Evolutionary conservation across 2,797 vertebrate species (phyloP).

Genomic region (Channa striata): DNA sequence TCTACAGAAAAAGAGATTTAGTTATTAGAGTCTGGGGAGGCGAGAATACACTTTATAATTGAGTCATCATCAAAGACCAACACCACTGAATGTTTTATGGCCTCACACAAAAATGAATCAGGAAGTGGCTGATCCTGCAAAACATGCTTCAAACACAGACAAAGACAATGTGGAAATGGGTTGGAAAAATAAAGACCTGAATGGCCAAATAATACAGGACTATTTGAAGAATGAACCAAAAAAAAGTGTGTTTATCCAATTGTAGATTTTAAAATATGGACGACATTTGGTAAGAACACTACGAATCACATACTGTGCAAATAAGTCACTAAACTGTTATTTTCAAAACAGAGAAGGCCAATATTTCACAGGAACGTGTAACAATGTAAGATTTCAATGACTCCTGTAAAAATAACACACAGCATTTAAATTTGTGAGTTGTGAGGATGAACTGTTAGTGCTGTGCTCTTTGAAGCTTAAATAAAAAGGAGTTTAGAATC

Average conservation of each 20-base stretch:
- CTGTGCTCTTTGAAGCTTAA: too few relatives aligned
- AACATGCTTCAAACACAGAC: background rate
- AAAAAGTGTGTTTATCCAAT: background rate
- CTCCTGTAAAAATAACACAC: too few relatives aligned
- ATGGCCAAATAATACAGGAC: conserved; percentile 12
- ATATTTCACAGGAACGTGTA: too few relatives aligned
- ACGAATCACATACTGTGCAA: too few relatives aligned
- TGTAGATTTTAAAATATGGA: too few relatives aligned
- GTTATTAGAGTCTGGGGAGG: conserved; percentile 41
- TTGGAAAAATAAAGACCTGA: background rate
- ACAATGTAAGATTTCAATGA: too few relatives aligned
- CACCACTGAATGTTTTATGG: conserved; percentile 48
- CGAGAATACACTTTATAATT: conserved; percentile 26
- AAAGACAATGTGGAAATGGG: background rate
- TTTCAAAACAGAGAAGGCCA: too few relatives aligned
- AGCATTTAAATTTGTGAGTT: too few relatives aligned
- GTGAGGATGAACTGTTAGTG: too few relatives aligned
- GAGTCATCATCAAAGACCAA: conserved; percentile 47
- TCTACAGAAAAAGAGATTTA: conserved; percentile 8
- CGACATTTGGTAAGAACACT: too few relatives aligned
- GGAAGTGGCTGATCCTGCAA: conserved; percentile 7
- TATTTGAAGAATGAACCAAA: conserved; percentile 6
- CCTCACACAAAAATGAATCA: conserved; percentile 41
- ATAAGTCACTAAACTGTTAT: too few relatives aligned
- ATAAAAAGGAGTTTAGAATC: too few relatives aligned